Base-by-base conservation (phyloP, 2,888 invertebrate genomes). In the Mythimna lalbum region DNA sequence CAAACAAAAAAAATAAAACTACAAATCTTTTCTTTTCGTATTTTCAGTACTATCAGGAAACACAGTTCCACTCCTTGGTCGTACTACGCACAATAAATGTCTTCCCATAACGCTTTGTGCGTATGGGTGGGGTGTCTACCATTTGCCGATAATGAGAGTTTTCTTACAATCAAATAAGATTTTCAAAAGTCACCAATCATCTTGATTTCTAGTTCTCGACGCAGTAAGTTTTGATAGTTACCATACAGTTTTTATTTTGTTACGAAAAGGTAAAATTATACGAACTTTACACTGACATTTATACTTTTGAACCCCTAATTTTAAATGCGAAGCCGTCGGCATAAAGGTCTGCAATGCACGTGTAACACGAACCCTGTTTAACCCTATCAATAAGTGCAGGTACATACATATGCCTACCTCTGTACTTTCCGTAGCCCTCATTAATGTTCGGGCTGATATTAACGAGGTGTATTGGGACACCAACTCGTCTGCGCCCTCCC, bases 381-480 rank as follows among this genome's bases (percentile, higher is more conserved):
- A 80, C 43, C 47, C 33, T 56, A 76, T 82, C 74, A 79, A 82
- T 81, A 63, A 52, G 17, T 76, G 36, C 57, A 67, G 23, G 61
- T 61, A 63, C 47, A 73, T 67, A 56, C 7, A 9, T 61, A 33
- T 7, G 47, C n/a, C 17, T 43, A 43, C 19, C 21, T 19, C 4
- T 17, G 3, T 39, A 21, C 56, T 49, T 23, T n/a, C 67, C 76
- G 76, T 77, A 75, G 66, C 69, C 71, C 81, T 73, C 61, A 36
- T 68, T 76, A 77, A 77, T 81, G 68, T 79, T 19, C 64, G n/a
- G 55, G 76, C 73, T 74, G 80, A 68, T 77, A 89, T 88, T 90
- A 84, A 87, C 85, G 87, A 88, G 87, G 88, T 87, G 88, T 90
- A 92, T 91, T 90, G 91, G 90, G 86, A 90, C 87, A 88, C 82